Evolutionary conservation across 2,113 vertebrate genomes (phyloP), one percentile per base, ranked within the genome.

Genomic region (Nesogale talazaci): DNA sequence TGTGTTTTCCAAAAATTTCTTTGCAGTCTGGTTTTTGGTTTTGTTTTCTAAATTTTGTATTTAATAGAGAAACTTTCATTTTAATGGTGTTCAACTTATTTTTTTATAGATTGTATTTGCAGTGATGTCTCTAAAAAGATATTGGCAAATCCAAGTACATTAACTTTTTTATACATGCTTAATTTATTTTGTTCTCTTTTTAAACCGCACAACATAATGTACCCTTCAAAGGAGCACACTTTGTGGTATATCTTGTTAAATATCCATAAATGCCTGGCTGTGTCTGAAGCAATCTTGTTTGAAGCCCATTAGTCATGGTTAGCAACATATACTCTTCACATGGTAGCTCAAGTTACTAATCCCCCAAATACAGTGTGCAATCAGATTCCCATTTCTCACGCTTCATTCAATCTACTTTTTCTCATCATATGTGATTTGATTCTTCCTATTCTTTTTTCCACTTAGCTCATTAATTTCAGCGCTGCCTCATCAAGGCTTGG

Each of bases 401-500:
- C 75, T 90, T 84, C 6, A 81, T 80, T 89, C 67, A n/a, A 0
- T 78, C 87, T 70, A 59, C 79, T 92, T 29, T 11, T 93, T 90
- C 23, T 52, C 85, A 38, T 80, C 31, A 36, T 5, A 74, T 95
- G 83, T 79, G 75, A 61, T 56, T 1, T 70, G 84, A 70, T 23
- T 86, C 6, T 38, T 89, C 22, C 46, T 90, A 93, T 84, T 38
- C 34, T 0, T 63, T 89, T 90, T 36, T 94, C 25, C 85, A 15
- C 65, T 94, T 61, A 42, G 77, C 81, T 94, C n/a, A 75, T 76
- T 93, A 56, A 94, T 67, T 59, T 83, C 63, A 93, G 85, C 9
- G 69, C 23, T 46, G 11, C 69, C 16, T 81, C 87, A 25, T 65
- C 10, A 34, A 89, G 65, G n/a, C n/a, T 56, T 89, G 8, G 56